Percentiles rank a stretch among this genome's conserved stretches.
phyloP scores from a whole-genome alignment of 1,140 invertebrate genomes.

The Drosophila pruinosa region DNA sequence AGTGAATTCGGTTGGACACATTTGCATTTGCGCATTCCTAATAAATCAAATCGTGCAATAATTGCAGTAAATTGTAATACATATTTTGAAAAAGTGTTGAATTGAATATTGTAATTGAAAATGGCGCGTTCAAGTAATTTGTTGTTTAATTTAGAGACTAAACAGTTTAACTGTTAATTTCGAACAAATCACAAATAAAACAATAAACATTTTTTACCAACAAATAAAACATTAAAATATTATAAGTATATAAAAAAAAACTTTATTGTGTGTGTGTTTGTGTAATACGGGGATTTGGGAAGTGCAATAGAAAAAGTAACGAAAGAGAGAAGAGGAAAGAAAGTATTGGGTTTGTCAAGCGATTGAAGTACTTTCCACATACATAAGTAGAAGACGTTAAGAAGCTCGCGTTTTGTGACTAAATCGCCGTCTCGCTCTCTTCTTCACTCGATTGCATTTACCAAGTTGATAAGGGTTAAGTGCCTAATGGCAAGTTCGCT shows the following conservation, averaged over 20 bases:
- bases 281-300: conserved; percentile 1
- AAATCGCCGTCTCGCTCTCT: neutral
- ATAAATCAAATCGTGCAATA: conserved; percentile 30
- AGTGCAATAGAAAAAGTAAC: conserved; percentile 17
- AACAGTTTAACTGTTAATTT: conserved; percentile 72
- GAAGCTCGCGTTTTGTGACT: neutral
- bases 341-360: no score
- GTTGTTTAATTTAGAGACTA: conserved; percentile 76
- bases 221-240: neutral
- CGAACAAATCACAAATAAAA: neutral
- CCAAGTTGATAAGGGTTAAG: conserved; percentile 52
- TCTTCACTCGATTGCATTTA: conserved; percentile 48
- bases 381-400: conserved; percentile 16
- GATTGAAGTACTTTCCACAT: neutral
- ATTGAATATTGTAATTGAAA: conserved; percentile 16
- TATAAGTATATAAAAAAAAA: neutral
- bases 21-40: conserved; percentile 8
- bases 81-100: conserved; percentile 22
- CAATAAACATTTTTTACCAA: neutral
- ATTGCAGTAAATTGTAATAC: neutral
- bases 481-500: conserved; percentile 83
- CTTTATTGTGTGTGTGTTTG: conserved; percentile 7
- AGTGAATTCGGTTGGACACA: conserved; percentile 35
- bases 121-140: conserved; percentile 79
- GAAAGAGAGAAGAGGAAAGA: neutral